phyloP scores from a whole-genome alignment of 2,797 vertebrate species.

The Microcaecilia unicolor region DNA sequence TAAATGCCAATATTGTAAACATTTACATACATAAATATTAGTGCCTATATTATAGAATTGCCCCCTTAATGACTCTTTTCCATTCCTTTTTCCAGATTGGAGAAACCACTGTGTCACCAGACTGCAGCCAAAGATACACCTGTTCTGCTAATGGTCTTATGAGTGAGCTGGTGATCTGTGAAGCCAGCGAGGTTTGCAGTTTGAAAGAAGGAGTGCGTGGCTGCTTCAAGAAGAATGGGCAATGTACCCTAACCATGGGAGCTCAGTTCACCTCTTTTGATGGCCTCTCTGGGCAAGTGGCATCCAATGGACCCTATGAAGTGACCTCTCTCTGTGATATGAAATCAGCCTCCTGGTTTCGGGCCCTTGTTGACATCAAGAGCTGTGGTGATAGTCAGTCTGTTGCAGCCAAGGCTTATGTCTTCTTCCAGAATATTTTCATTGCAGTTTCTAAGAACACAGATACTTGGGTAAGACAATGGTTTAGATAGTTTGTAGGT shows the following conservation, averaged over 20 bases:
- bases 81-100: constrained; percentile 36
- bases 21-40: no score
- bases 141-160: constrained; percentile 43
- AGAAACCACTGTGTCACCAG: constrained; percentile 33
- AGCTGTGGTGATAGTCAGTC: constrained; percentile 14
- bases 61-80: no score
- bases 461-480: constrained; percentile 58
- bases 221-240: constrained; percentile 36
- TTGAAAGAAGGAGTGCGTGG: constrained; percentile 36
- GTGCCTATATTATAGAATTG: no score
- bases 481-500: neutral
- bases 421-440: constrained; percentile 39
- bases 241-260: constrained; percentile 35
- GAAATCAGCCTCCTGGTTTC: constrained; percentile 43
- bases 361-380: constrained; percentile 50
- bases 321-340: constrained; percentile 42
- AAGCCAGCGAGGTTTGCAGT: constrained; percentile 23
- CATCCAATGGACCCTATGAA: constrained; percentile 44
- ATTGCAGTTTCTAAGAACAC: constrained; percentile 44
- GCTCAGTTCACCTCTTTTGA: constrained; percentile 54
- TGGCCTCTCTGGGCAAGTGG: constrained; percentile 29
- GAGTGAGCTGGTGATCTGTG: constrained; percentile 44
- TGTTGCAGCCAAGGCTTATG: constrained; percentile 23
- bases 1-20: no score
- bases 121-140: constrained; percentile 47